Conservation (phyloP, 2,797 vertebrate genomes). For the Xenops minutus region DNA sequence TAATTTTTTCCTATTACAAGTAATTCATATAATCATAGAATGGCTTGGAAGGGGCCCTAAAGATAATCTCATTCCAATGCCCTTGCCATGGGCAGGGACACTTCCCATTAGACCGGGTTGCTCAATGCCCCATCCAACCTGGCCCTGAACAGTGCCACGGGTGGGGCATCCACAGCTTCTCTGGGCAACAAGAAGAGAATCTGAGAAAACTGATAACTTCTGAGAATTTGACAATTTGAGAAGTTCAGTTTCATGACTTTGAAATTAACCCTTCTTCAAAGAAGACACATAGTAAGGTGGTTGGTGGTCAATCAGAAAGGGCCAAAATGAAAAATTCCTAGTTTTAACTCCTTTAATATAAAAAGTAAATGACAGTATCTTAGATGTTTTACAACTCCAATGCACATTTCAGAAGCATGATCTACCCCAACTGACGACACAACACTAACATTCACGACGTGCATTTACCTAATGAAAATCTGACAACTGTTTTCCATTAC, state of each 20-base stretch:
- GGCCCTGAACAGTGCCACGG: not conserved
- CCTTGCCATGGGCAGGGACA: not conserved
- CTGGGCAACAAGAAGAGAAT: not conserved
- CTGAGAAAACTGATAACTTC: not conserved
- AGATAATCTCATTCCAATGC: not conserved
- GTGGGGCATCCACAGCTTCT: not conserved
- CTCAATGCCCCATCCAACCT: not conserved
- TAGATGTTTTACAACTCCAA: not conserved
- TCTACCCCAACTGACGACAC: not conserved
- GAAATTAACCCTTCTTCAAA: not conserved
- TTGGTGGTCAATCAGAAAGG: not conserved
- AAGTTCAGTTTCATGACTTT: not conserved
- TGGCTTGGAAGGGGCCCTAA: not conserved
- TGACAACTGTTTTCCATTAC: not conserved
- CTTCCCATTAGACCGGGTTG: not conserved
- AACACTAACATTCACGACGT: not conserved
- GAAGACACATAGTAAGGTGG: not conserved
- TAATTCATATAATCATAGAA: not conserved
- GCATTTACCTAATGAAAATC: not conserved
- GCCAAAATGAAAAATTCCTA: not conserved
- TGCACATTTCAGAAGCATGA: not conserved
- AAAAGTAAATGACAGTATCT: not conserved
- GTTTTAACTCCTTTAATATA: not conserved
- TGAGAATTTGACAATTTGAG: not conserved
- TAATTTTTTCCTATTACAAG: not conserved